A percentile compares a stretch with the other conserved stretches of the same genome.
Evolutionary conservation across 1,140 invertebrate genomes (phyloP).

Genomic region (Conus ventricosus): DNA sequence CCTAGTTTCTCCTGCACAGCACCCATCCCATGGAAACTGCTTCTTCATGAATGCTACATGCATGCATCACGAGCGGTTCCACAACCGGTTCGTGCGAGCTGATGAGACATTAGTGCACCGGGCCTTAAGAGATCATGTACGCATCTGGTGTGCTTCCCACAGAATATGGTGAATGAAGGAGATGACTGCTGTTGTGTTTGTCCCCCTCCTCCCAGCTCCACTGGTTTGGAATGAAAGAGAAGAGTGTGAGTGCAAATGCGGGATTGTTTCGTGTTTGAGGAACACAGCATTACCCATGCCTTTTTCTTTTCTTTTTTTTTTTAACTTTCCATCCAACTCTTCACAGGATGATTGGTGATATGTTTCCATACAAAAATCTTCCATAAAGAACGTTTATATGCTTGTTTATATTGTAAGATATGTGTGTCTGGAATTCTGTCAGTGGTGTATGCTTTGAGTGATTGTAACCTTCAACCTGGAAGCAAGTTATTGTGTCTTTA

Average conservation of each 20-base stretch:
- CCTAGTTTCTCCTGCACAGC: slow-evolving; percentile 78
- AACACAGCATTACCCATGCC: neutral
- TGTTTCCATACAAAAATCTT: neutral
- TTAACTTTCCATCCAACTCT: too few relatives aligned
- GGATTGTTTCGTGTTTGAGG: neutral
- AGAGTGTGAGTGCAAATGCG: neutral
- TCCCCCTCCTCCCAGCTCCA: neutral
- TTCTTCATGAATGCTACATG: slow-evolving; percentile 12
- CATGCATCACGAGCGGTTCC: neutral
- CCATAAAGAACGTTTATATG: neutral
- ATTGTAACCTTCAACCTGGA: too few relatives aligned
- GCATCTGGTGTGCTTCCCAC: slow-evolving; percentile 13
- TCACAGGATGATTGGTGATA: neutral
- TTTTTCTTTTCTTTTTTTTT: neutral
- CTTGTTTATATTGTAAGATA: neutral
- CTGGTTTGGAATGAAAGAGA: neutral
- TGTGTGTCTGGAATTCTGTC: neutral
- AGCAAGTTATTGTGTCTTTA: neutral
- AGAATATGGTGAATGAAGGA: neutral
- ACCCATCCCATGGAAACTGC: slow-evolving; percentile 16
- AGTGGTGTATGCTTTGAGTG: too few relatives aligned
- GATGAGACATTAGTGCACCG: slow-evolving; percentile 15
- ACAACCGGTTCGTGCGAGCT: neutral
- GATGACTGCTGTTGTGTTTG: neutral
- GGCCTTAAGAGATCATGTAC: slow-evolving; percentile 25